Evolutionary conservation across 1,140 invertebrate genomes (phyloP).

Genomic region (Mamestra configurata): DNA sequence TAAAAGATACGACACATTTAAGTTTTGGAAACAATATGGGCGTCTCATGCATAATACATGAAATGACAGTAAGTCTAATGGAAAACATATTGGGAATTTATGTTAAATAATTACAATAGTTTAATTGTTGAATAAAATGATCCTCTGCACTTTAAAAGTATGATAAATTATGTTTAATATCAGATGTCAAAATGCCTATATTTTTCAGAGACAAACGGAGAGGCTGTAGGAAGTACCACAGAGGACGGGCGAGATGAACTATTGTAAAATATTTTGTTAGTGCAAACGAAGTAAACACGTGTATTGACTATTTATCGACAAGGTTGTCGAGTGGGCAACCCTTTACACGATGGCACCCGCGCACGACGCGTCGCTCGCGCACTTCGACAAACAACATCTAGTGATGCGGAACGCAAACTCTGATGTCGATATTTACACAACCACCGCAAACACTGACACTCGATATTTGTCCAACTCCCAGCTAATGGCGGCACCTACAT

Average conservation of each 20-base stretch:
- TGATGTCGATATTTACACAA: conserved; percentile 84
- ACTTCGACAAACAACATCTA: conserved; percentile 81
- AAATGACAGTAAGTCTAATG: conserved; percentile 63
- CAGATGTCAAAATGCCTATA: conserved; percentile 17
- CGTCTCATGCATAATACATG: conserved; percentile 76
- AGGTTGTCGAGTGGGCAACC: conserved; percentile 80
- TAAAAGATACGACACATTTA: conserved; percentile 73
- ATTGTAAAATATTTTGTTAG: conserved; percentile 78
- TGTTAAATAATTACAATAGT: conserved; percentile 72
- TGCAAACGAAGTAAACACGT: conserved; percentile 78
- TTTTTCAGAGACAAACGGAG: conserved; percentile 5
- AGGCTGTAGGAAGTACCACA: conserved; percentile 39
- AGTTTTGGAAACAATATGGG: conserved; percentile 82
- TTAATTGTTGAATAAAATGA: conserved; percentile 68
- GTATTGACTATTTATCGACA: conserved; percentile 80
- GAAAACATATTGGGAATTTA: conserved; percentile 75
- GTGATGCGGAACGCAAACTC: conserved; percentile 88
- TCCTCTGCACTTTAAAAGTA: conserved; percentile 55
- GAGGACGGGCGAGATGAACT: conserved; percentile 68
- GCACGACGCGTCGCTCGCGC: conserved; percentile 66
- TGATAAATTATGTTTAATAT: conserved; percentile 39
- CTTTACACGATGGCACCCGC: conserved; percentile 77
- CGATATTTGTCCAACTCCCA: conserved; percentile 82
- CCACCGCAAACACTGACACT: conserved; percentile 83
- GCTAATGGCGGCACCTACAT: conserved; percentile 77